Percentiles rank a stretch among this genome's conserved stretches.
Evolutionary conservation across 2,113 vertebrate species (phyloP).

Genomic region (Dolichotis patagonum): DNA sequence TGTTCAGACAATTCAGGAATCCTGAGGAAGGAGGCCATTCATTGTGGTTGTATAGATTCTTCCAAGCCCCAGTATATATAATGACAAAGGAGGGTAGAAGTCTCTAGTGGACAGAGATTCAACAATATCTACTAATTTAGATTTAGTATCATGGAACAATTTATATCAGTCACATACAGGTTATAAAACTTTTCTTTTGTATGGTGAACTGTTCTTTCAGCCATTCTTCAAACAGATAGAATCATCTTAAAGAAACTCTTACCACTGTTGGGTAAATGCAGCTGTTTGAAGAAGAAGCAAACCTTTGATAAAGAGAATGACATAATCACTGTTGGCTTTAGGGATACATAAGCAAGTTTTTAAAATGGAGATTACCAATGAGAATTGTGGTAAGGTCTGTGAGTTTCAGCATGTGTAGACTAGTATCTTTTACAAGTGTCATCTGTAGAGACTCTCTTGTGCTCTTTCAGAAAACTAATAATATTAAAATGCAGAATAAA

Average conservation of each 20-base stretch:
- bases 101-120: background rate
- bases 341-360: background rate
- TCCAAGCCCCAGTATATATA: background rate
- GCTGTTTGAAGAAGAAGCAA: background rate
- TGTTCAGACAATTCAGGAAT: background rate
- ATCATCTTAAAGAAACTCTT: background rate
- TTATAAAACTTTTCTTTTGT: background rate
- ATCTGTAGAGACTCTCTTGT: background rate
- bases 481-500: background rate
- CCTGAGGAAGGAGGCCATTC: background rate
- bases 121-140: background rate
- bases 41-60: background rate
- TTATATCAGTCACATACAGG: background rate
- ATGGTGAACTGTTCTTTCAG: constrained; percentile 14
- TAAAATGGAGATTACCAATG: background rate
- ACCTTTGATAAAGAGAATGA: background rate
- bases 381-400: background rate
- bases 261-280: background rate
- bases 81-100: background rate
- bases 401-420: background rate
- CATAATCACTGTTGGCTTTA: background rate
- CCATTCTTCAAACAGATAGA: background rate
- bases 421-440: background rate
- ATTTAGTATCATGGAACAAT: constrained; percentile 34
- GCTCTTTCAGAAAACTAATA: background rate